Evolutionary conservation across 2,113 vertebrate species (phyloP).

Genomic region (Argyrosomus japonicus): DNA sequence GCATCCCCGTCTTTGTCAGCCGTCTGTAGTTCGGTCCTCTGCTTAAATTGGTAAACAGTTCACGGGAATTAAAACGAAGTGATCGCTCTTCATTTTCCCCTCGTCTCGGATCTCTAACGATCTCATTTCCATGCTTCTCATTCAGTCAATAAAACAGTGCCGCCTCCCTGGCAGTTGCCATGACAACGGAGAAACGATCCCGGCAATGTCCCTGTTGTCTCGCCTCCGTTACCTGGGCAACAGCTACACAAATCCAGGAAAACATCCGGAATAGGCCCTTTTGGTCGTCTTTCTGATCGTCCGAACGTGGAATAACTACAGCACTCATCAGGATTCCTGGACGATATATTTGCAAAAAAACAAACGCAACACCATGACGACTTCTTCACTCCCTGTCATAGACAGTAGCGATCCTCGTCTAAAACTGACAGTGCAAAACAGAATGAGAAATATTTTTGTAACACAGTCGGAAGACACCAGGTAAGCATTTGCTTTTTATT

Average conservation of each 20-base stretch:
- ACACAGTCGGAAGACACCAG: constrained; percentile 81
- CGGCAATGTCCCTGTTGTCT: constrained; percentile 57
- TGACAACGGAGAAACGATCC: constrained; percentile 71
- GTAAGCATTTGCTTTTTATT: constrained; percentile 50
- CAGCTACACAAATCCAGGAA: constrained; percentile 68
- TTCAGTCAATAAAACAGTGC: constrained; percentile 40
- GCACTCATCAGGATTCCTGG: constrained; percentile 10
- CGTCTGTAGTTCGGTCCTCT: not conserved
- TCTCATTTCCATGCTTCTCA: constrained; percentile 30
- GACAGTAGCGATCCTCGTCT: constrained; percentile 66
- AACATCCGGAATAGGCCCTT: constrained; percentile 61
- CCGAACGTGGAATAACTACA: constrained; percentile 40
- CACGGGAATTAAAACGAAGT: not conserved
- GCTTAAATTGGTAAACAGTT: not conserved
- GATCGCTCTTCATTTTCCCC: constrained; percentile 7
- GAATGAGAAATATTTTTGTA: constrained; percentile 82
- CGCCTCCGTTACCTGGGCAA: constrained; percentile 70
- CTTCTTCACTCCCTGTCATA: constrained; percentile 51
- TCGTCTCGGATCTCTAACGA: not conserved
- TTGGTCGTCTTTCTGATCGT: constrained; percentile 22
- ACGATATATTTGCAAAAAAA: not conserved
- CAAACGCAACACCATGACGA: constrained; percentile 57
- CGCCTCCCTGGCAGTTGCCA: constrained; percentile 63
- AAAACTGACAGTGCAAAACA: constrained; percentile 76
- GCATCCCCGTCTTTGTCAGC: not conserved